Evolutionary conservation across 2,113 vertebrate species (phyloP), one percentile per base, ranked within the genome.

Genomic region (Sphaerodactylus townsendi): DNA sequence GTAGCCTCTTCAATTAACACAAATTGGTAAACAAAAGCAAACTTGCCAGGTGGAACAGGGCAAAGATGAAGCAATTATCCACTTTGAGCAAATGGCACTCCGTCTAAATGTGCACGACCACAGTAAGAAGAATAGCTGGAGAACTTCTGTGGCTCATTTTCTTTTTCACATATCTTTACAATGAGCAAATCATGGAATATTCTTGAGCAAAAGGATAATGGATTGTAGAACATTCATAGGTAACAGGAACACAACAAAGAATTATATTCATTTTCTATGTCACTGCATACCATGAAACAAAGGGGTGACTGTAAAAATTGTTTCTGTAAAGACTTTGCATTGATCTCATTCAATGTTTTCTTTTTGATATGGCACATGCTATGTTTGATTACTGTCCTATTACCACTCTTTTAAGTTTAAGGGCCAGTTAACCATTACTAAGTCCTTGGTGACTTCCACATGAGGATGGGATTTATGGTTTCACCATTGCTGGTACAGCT

Each of bases 11-110:
- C 85, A 91, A 93, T 93, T 91, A 92, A 91, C 86, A 92, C 82
- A 92, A 92, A 93, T 92, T 92, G 90, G 91, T 87, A 92, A 93
- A 89, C 79, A 90, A 92, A 93, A 93, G 50, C 87, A 91, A 93
- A 90, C 73, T 82, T 85, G 82, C 88, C 91, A 90, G 90, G 90
- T 93, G 86, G 88, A 93, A 90, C 87, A 82, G 64, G 59, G 86
- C 83, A 88, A 90, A 90, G 85, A 86, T 75, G 86, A 91, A 91
- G 84, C 90, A 90, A 93, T 93, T 92, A 93, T 68, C 85, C 15
- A 13, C 76, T 56, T 77, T 44, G 78, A 88, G 85, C 77, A 84
- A 86, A 87, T 87, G 77, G 69, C 81, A 82, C 17, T 25, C 28
- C 28, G n/a, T 65, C 83, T 73, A 74, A 73, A 5, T 69, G 77